Base-by-base conservation (phyloP, 2,888 invertebrate species). In the Pherbina coryleti region DNA sequence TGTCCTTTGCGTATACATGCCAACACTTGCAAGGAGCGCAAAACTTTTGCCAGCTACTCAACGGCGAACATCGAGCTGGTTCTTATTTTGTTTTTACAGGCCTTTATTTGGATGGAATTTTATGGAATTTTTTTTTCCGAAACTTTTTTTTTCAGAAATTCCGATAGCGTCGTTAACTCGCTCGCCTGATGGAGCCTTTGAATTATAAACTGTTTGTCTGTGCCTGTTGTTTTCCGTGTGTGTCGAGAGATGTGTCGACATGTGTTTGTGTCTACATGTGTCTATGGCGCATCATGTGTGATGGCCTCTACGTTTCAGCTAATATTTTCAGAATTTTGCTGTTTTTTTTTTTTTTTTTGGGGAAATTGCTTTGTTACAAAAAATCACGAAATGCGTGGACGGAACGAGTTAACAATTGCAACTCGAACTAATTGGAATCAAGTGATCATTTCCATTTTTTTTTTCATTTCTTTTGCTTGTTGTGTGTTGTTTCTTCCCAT, bases 171-270 rank as follows among this genome's bases (percentile, higher is more conserved):
- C 64, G 64, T 64, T 64, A 64, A 31, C 25, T 34, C 64, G 34
- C 31, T 9, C 7, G 31, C 64, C 14, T 64, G 64, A 14, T 28
- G n/a, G 62, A 11, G 28, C 62, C 31, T 28, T 31, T 64, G 64
- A 64, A 64, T 64, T 64, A 64, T 64, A 64, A 64, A 64, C 64
- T 64, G 31, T 64, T 64, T 64, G 57, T 28, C 55, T 55, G 55
- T 19, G 17, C 22, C 2, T 55, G 55, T 19, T 55, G 55, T 19
- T 55, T 53, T 53, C 4, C 19, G 57, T 19, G 57, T 22, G 57
- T 22, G 57, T 55, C 5, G 7, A 25, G 25, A 19, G 19, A 25
- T 25, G 57, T 22, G 37, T 37, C 37, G 37, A 37, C 37, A 37
- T 44, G 14, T 44, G 44, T 44, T 11, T 44, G 11, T 44, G 44